These are phyloP conservation scores for Drosophila nigritarsus DNA, from an alignment of 2,888 invertebrate genomes.

Conservation along the genomic window DNA sequence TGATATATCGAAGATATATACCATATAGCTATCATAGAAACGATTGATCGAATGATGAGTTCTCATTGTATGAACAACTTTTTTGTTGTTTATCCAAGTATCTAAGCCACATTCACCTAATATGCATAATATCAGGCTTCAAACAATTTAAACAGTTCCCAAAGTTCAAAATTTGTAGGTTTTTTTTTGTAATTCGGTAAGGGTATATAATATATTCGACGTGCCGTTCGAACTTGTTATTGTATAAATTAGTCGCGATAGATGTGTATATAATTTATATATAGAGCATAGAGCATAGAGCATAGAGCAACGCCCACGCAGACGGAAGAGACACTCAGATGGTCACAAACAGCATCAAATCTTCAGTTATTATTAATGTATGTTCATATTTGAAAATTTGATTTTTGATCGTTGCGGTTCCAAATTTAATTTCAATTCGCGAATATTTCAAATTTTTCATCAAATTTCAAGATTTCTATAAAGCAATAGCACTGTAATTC, in stretches of 20 bases:
- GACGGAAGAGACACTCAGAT: conserved; percentile 31
- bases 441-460: neutral
- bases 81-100: neutral
- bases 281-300: conserved; percentile 36
- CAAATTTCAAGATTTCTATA: neutral
- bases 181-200: neutral
- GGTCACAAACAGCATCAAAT: conserved; percentile 7
- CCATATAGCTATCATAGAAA: neutral
- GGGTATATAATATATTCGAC: conserved; percentile 12
- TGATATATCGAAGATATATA: neutral
- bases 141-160: neutral
- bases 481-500: neutral
- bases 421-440: neutral
- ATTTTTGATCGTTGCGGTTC: neutral
- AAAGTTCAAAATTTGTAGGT: neutral
- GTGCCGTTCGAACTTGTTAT: conserved; percentile 25
- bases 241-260: conserved; percentile 35
- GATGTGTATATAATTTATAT: conserved; percentile 27
- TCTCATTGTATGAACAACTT: neutral
- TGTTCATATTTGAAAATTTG: neutral
- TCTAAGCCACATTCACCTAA: neutral
- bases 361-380: neutral
- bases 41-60: neutral
- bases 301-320: conserved; percentile 44
- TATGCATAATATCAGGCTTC: neutral